A percentile compares a stretch with the other conserved stretches of the same genome.
Conservation (phyloP, 1,140 invertebrate genomes). For the Euborellia annulipes region DNA sequence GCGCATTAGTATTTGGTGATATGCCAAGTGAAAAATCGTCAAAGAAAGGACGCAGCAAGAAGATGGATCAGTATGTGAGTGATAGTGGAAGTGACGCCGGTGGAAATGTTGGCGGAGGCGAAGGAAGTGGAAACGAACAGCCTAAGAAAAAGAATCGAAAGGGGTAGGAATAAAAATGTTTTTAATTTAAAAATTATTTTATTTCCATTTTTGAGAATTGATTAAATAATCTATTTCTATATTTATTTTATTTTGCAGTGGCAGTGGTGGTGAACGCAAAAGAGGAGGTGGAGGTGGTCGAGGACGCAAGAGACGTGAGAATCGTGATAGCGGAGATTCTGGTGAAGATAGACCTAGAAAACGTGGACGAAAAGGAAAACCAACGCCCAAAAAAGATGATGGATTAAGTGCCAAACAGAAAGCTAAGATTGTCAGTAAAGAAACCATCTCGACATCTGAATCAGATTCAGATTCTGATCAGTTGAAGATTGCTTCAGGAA, state of each 20-base stretch:
- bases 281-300: slow-evolving; percentile 19
- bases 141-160: slow-evolving; percentile 9
- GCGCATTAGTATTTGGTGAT: slow-evolving; percentile 66
- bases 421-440: slow-evolving; percentile 80
- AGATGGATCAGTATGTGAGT: slow-evolving; percentile 46
- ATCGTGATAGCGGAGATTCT: slow-evolving; percentile 29
- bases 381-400: slow-evolving; percentile 32
- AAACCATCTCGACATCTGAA: slow-evolving; percentile 87
- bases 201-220: no score
- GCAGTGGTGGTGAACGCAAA: slow-evolving; percentile 6
- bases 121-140: slow-evolving; percentile 10
- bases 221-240: slow-evolving; percentile 3
- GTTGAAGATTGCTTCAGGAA: slow-evolving; percentile 41
- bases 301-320: slow-evolving; percentile 31
- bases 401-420: slow-evolving; percentile 69
- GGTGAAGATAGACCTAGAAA: slow-evolving; percentile 45
- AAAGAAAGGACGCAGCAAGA: slow-evolving; percentile 33
- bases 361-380: slow-evolving; percentile 28
- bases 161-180: not conserved
- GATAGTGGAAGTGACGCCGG: slow-evolving; percentile 46
- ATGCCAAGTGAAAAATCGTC: slow-evolving; percentile 48
- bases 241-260: slow-evolving; percentile 1
- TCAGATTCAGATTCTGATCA: slow-evolving; percentile 64
- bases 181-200: no score
- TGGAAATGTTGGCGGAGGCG: slow-evolving; percentile 26